phyloP scores from a whole-genome alignment of 1,140 invertebrate genomes.

The Papilio helenus region DNA sequence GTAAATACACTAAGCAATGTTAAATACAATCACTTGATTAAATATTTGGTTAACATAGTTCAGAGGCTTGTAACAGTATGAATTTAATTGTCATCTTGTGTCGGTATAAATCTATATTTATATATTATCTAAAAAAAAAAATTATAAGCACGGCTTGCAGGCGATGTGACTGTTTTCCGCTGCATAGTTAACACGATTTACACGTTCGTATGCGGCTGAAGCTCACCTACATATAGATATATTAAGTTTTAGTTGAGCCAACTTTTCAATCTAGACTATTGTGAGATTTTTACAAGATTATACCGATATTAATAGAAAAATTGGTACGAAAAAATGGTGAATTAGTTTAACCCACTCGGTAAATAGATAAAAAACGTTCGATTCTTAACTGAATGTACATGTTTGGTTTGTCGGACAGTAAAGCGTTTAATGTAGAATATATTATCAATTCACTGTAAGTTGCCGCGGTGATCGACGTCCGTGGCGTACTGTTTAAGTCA shows the following conservation, averaged over 20 bases:
- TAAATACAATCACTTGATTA: conserved; percentile 41
- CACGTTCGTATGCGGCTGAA: conserved; percentile 55
- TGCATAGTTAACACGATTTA: conserved; percentile 64
- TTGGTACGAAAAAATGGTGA: neutral
- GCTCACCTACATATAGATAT: conserved; percentile 49
- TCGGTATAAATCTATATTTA: conserved; percentile 8
- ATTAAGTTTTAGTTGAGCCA: conserved; percentile 34
- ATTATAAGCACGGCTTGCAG: neutral
- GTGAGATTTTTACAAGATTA: neutral
- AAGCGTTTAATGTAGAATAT: conserved; percentile 22
- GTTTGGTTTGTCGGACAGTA: neutral
- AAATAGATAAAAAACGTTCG: neutral
- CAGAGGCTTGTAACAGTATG: conserved; percentile 24
- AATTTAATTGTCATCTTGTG: neutral
- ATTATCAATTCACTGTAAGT: conserved; percentile 31
- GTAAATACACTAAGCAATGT: conserved; percentile 36
- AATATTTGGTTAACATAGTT: conserved; percentile 41
- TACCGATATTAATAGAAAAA: neutral
- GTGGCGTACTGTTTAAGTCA: neutral
- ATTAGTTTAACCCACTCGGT: neutral
- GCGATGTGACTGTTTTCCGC: conserved; percentile 34
- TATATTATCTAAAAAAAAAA: neutral
- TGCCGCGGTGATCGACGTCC: neutral
- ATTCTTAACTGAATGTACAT: neutral
- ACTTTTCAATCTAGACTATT: neutral